Evolutionary conservation across 2,113 vertebrate species (phyloP).

Genomic region (Elanoides forficatus): DNA sequence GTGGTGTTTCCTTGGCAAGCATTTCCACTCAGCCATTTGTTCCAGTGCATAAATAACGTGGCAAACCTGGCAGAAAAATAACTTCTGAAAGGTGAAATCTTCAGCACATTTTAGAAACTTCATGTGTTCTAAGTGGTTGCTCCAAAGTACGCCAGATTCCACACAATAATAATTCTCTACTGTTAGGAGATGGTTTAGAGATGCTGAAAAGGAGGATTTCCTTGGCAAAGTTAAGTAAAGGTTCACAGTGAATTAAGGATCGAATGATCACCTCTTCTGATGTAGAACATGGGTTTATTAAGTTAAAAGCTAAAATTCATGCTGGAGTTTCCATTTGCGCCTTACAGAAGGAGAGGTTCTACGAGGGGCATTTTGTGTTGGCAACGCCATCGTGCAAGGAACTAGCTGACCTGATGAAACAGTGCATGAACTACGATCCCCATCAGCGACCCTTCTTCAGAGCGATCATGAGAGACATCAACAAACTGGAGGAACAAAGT

Average conservation of each 20-base stretch:
- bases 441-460: constrained; percentile 95
- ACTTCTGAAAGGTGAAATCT: neutral
- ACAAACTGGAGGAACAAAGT: constrained; percentile 89
- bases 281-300: neutral
- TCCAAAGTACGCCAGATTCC: neutral
- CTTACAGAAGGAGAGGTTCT: constrained; percentile 93
- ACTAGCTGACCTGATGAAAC: constrained; percentile 92
- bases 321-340: neutral
- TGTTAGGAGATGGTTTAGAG: neutral
- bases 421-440: constrained; percentile 97
- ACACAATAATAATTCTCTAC: neutral
- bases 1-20: neutral
- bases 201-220: neutral
- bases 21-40: neutral
- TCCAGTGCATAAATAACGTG: neutral
- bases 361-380: constrained; percentile 83
- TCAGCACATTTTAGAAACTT: neutral
- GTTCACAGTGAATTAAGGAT: neutral
- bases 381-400: constrained; percentile 89
- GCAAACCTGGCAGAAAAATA: neutral
- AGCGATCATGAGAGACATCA: constrained; percentile 95
- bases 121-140: neutral
- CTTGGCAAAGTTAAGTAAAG: neutral
- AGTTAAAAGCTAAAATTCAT: neutral
- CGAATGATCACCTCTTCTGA: neutral